Base-by-base conservation (phyloP, 1,140 invertebrate genomes). In the Conopomorpha cramerella region DNA sequence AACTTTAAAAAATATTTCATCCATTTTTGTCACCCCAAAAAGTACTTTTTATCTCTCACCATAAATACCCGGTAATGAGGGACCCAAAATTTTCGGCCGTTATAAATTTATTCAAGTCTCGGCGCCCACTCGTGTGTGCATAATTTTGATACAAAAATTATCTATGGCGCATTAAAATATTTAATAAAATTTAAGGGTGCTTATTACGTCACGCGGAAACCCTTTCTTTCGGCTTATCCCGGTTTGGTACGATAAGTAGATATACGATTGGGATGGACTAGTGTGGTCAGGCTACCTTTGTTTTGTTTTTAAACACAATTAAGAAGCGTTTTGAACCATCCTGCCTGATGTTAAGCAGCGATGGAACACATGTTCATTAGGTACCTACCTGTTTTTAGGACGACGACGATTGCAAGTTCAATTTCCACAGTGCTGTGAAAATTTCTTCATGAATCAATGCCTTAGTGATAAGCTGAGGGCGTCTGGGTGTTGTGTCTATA, bases 61-160 rank as follows among this genome's bases (percentile, higher is more conserved):
- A 76, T 76, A 76, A 76, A 76, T 72, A 72, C 63, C 34, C 57
- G 39, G 67, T 76, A 76, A 76, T 72, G 71, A 76, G 70, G 45
- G 49, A 34, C 45, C 50, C 49, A 40, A 53, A 66, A 64, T 70
- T 67, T 58, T 62, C 66, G 54, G 39, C 48, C 45, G 48, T 46
- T 37, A 54, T 50, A 64, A 65, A 72, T 71, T 71, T 71, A 67
- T 74, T 70, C 65, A 72, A 74, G 62, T 63, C 59, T 55, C 48
- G 41, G 51, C 45, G 55, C 46, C 44, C 60, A 50, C 40, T 67
- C 58, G 57, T 70, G 60, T 70, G 66, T 65, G 64, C 62, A 66
- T 66, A 53, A 66, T 72, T 64, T 70, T 74, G 65, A 74, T 72
- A 74, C 62, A 72, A 67, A 73, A 60, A 67, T 74, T 62, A 70